phyloP scores from a whole-genome alignment of 2,113 vertebrate species.

The Corythoichthys haematopterus region DNA sequence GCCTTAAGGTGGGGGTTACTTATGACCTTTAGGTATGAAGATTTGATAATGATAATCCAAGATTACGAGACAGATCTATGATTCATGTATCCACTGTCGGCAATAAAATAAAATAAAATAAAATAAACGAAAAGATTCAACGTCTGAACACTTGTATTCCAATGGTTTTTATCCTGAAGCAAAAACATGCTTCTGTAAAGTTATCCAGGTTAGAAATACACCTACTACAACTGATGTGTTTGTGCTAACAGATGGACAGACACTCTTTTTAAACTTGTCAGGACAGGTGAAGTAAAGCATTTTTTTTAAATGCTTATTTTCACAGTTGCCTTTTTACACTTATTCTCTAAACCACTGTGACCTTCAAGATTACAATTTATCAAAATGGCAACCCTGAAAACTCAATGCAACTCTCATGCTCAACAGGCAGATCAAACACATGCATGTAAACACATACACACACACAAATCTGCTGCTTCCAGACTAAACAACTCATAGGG shows the following conservation, averaged over 20 bases:
- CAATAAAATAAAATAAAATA: neutral
- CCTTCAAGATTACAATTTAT: constrained; percentile 21
- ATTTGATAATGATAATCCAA: neutral
- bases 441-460: constrained; percentile 27
- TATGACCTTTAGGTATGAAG: neutral
- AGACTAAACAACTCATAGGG: constrained; percentile 43
- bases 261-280: neutral
- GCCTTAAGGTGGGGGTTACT: neutral
- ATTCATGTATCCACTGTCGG: neutral
- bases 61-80: neutral
- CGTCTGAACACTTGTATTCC: neutral
- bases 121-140: neutral
- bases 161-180: neutral
- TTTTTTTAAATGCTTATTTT: too few species aligned
- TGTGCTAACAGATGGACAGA: neutral
- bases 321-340: neutral
- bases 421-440: constrained; percentile 8
- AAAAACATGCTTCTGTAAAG: neutral
- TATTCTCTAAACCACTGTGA: neutral
- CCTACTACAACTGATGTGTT: neutral
- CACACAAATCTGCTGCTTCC: constrained; percentile 33
- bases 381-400: constrained; percentile 18
- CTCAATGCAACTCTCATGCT: constrained; percentile 6
- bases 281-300: neutral
- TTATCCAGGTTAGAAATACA: neutral